Evolutionary conservation across 2,888 invertebrate genomes (phyloP), one percentile per base, ranked within the genome.

Genomic region (Diaphora mendica): DNA sequence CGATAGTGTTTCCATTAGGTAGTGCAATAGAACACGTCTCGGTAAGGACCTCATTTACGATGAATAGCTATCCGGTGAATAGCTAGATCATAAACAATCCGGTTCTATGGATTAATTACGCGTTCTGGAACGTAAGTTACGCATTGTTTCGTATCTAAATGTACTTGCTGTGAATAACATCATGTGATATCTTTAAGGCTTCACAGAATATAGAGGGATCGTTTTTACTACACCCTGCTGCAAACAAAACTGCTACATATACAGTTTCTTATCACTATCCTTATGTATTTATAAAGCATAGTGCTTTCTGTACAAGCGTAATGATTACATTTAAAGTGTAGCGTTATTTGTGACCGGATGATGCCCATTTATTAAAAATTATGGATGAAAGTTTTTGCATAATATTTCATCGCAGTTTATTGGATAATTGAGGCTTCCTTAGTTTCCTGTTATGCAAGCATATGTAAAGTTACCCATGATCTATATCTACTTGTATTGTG

Each of bases 91-190:
- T 81, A 77, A 79, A 75, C 73, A 82, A 87, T 81, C 92, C 91
- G 92, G 92, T 91, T 92, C 84, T 82, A 86, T 85, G 89, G 86
- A 89, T 93, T 93, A 93, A 93, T 93, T 93, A 91, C 89, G 86
- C 86, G 85, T 87, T 85, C 90, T 83, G 85, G 85, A 84, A 87
- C 81, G 81, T 84, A 78, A 84, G 75, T 83, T 82, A 85, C 83
- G 84, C 87, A 89, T 90, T 90, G 89, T 90, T 87, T 86, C 74
- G 82, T 82, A 84, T 83, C 84, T 88, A 83, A 83, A 86, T 82
- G 84, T 87, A 86, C 85, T 83, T 82, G 79, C 73, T 78, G 77
- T 80, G 82, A 84, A 87, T 82, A 85, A 82, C 80, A 82, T 81
- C 74, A n/a, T n/a, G n/a, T n/a, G 75, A 85, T 78, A 78, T 79